These are phyloP conservation scores for Drosophila cardini DNA, from an alignment of 1,140 invertebrate genomes.

Conservation along the genomic window DNA sequence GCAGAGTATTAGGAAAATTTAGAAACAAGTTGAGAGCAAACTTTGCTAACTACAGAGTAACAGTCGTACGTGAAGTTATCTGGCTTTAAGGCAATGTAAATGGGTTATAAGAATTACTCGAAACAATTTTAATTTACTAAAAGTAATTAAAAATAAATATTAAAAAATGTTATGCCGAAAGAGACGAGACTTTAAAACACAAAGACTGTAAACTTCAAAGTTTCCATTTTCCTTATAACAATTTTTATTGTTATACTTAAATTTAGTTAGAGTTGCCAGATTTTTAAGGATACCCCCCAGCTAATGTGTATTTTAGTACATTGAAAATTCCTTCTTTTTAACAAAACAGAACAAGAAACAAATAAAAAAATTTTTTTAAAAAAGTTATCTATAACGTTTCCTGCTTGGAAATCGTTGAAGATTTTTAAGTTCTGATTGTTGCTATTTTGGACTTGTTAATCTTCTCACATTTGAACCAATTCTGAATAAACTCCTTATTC, in stretches of 20 bases:
- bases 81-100: not conserved
- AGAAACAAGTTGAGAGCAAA: conserved; percentile 3
- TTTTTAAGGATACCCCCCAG: too few species aligned
- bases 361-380: not conserved
- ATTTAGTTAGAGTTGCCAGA: too few species aligned
- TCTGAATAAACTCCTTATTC: conserved; percentile 35
- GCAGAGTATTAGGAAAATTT: conserved; percentile 2
- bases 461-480: conserved; percentile 24
- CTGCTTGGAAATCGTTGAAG: not conserved
- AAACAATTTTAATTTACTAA: not conserved
- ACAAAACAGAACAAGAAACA: not conserved
- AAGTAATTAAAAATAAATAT: too few species aligned
- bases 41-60: not conserved
- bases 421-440: not conserved
- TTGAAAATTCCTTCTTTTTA: too few species aligned
- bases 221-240: too few species aligned
- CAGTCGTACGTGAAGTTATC: not conserved
- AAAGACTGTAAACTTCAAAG: too few species aligned
- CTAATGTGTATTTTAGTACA: too few species aligned
- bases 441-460: not conserved
- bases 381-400: not conserved
- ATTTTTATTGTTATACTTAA: too few species aligned
- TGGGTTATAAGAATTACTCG: too few species aligned
- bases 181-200: too few species aligned
- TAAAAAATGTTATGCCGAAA: too few species aligned